Conservation (phyloP, 2,888 invertebrate genomes). For the Ceraclea dissimilis region DNA sequence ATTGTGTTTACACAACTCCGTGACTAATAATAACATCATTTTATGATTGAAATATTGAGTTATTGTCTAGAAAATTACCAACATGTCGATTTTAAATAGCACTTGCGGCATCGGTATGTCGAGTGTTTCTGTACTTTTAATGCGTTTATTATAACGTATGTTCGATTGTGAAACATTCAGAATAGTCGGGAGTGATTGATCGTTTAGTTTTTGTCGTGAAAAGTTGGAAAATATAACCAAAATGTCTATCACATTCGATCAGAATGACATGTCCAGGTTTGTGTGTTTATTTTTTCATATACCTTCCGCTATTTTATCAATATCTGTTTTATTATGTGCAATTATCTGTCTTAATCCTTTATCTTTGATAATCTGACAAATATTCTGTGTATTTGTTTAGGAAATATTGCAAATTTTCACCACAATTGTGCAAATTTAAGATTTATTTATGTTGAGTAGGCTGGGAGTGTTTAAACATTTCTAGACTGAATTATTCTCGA, state of each 20-base stretch:
- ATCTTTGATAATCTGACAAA: too few species aligned
- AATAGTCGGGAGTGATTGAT: background rate
- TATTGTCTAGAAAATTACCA: background rate
- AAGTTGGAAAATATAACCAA: constrained; percentile 4
- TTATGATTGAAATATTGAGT: background rate
- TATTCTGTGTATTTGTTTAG: too few species aligned
- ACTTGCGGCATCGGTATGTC: background rate
- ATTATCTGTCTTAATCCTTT: too few species aligned
- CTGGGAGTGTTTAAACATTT: too few species aligned
- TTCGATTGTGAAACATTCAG: background rate
- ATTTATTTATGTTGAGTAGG: too few species aligned
- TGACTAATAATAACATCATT: background rate
- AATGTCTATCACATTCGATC: constrained; percentile 63
- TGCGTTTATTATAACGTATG: background rate
- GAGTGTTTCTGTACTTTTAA: background rate
- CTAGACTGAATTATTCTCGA: too few species aligned
- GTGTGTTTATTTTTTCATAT: too few species aligned
- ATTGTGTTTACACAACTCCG: too few species aligned
- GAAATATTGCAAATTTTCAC: too few species aligned
- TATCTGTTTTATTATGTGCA: too few species aligned
- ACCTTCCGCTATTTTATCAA: too few species aligned
- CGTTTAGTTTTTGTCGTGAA: background rate
- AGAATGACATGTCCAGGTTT: constrained; percentile 59
- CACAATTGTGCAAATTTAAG: too few species aligned
- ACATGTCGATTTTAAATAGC: background rate